Base-by-base conservation (phyloP, 2,888 invertebrate species). In the Lysandra bellargus region DNA sequence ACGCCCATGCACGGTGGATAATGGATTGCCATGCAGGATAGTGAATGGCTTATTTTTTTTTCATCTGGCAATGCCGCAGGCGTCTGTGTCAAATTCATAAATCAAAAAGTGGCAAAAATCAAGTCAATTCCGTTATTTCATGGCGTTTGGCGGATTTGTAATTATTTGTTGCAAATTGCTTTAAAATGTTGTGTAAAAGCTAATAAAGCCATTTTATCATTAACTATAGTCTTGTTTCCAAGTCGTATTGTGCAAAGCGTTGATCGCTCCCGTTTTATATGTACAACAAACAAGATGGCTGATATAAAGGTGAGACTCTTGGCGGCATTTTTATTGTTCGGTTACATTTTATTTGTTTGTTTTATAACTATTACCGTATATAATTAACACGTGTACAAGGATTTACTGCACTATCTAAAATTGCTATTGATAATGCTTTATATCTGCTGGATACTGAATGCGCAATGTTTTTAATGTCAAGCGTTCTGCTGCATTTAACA, bases 301-400 rank as follows among this genome's bases (percentile, higher is more conserved):
- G 95, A 95, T 94, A 94, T 95, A 88, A 94, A 94, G 93, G 95
- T 95, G 87, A 91, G 90, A 83, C 77, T 80, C 80, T 93, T 94
- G 92, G 94, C 94, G 94, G 94, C 92, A 93, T 93, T 94, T 94
- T 93, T 88, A 88, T 89, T 84, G 79, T 90, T 93, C 94, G 92
- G 93, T 89, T 89, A 85, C 87, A 87, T 85, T 84, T 72, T 84
- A 82, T 82, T 86, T 85, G 84, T 86, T 87, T 84, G 81, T 72
- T 23, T 23, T 23, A 40, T 53, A 57, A 23, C 49, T 7, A n/a
- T 64, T n/a, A 23, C 23, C 23, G 23, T 23, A 69, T 33, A 37
- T 69, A 30, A 64, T 69, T 17, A 69, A 69, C 64, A 64, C 33
- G 69, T 69, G 69, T 37, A 37, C 5, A 5, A 5, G 33, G 33